Evolutionary conservation across 2,797 vertebrate genomes (phyloP).

Genomic region (Pachyuromys duprasi): DNA sequence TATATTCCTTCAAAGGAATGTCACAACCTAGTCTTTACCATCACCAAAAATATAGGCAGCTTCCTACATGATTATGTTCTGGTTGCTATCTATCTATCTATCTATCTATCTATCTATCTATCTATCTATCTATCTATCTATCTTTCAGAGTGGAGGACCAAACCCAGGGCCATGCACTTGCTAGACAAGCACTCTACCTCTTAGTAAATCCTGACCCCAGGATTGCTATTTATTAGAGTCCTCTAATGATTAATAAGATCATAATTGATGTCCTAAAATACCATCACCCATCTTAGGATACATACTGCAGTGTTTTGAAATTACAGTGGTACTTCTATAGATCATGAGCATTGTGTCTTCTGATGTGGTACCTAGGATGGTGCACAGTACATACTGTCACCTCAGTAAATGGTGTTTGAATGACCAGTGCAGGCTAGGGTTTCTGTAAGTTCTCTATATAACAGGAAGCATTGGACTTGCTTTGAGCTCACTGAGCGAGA

Average conservation of each 20-base stretch:
- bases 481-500: constrained; percentile 35
- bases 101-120: neutral
- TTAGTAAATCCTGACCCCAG: too few relatives aligned
- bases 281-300: neutral
- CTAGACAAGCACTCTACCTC: too few relatives aligned
- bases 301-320: neutral
- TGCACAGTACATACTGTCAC: neutral
- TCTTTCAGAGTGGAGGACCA: too few relatives aligned
- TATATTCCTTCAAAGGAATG: neutral
- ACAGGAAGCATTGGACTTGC: constrained; percentile 31
- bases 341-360: neutral
- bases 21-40: neutral
- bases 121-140: neutral
- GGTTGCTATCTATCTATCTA: constrained; percentile 3
- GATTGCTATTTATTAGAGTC: neutral
- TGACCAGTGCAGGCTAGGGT: neutral
- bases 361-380: neutral
- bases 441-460: constrained; percentile 25
- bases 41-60: neutral
- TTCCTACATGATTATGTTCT: neutral
- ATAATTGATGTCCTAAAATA: neutral
- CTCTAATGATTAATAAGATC: neutral
- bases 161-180: too few relatives aligned
- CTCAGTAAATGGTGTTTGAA: constrained; percentile 35
- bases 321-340: neutral